phyloP scores from a whole-genome alignment of 2,797 vertebrate species.

The Chelidonichthys spinosus region DNA sequence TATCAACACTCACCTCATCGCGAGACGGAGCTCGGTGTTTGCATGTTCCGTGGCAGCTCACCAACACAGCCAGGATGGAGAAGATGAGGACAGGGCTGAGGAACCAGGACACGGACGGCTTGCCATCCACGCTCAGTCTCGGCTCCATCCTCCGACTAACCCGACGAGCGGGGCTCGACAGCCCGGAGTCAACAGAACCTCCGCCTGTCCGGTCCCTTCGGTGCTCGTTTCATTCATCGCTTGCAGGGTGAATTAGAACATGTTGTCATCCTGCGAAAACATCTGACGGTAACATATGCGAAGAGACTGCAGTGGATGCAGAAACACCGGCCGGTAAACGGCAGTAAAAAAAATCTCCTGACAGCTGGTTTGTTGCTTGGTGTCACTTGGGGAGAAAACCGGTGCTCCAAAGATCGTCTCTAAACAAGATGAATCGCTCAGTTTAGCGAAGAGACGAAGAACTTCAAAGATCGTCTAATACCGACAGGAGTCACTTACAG shows the following conservation, averaged over 20 bases:
- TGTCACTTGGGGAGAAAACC: constrained; percentile 31
- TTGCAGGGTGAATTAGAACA: constrained; percentile 56
- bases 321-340: constrained; percentile 10
- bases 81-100: constrained; percentile 57
- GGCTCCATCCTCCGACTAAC: constrained; percentile 79
- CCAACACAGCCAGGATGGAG: constrained; percentile 57
- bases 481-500: background rate
- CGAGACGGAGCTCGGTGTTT: constrained; percentile 76
- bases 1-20: constrained; percentile 70
- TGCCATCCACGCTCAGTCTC: constrained; percentile 67
- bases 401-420: background rate
- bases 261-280: constrained; percentile 36
- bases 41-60: constrained; percentile 75
- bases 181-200: constrained; percentile 57
- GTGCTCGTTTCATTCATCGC: constrained; percentile 74
- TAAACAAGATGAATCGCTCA: background rate
- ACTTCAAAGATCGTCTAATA: background rate
- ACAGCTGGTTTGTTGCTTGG: constrained; percentile 21
- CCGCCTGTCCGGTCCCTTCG: constrained; percentile 62
- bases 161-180: constrained; percentile 45
- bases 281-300: too few species aligned
- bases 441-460: background rate
- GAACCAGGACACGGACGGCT: constrained; percentile 61
- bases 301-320: background rate
- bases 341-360: background rate